Evolutionary conservation across 2,888 invertebrate species (phyloP), one percentile per base, ranked within the genome.

Genomic region (Dynastes grantii): DNA sequence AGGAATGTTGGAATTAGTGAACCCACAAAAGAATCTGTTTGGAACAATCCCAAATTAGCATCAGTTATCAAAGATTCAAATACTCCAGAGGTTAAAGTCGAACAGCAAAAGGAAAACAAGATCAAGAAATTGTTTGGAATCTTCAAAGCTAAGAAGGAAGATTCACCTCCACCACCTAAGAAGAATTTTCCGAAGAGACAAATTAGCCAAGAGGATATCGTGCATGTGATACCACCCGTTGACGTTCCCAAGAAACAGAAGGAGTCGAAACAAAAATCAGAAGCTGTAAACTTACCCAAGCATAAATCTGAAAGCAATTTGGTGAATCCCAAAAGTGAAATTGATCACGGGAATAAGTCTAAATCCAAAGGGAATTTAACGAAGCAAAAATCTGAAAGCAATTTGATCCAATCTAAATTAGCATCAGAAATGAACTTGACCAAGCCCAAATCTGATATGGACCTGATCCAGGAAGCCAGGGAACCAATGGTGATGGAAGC

Each of bases 1-100:
- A 82, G 81, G 11, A 84, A 83, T n/a, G 40, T 84, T 9, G 81
- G 79, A 11, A 87, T 87, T 27, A 87, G 86, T 73, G 77, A 78
- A 13, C 87, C 87, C 0, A 84, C 84, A 0, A 73, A 80, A 71
- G 85, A 85, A 29, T 87, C 87, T 0, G 86, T 87, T 3, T 77
- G 84, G 76, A 83, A 78, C 51, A 86, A 87, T 76, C 81, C 82
- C 49, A 84, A 84, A 76, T 65, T 84, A 51, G 71, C 77, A 1
- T 76, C 80, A 0, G 79, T 83, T 6, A 76, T 83, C 13, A 76
- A 77, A 45, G 81, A 83, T 78, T 78, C 81, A 2, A 81, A 61
- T 13, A 53, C 67, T 2, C 45, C 32, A 29, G 76, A 76, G 9
- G 45, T 78, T 3, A 78, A 78, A 49, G 29, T 71, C 13, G 65